phyloP scores from a whole-genome alignment of 2,113 vertebrate species.

The Bos javanicus region DNA sequence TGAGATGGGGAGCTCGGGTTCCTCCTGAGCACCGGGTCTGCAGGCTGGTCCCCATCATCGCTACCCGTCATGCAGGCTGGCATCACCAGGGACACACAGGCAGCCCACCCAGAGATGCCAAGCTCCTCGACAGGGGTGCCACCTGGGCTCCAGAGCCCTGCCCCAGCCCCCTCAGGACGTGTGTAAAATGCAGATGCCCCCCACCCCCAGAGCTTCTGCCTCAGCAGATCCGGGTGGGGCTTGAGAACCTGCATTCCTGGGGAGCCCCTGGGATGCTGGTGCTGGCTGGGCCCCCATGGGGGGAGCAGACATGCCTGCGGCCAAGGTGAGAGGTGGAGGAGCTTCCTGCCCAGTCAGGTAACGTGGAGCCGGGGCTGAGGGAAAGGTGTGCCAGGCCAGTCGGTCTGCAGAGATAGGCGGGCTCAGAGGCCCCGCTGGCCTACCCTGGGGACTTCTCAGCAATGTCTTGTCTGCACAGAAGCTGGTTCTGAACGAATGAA shows the following conservation, averaged over 20 bases:
- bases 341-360: not conserved
- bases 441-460: not conserved
- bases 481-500: not conserved
- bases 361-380: not conserved
- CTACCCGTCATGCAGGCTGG: accelerated
- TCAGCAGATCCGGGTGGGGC: not conserved
- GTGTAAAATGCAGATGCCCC: not conserved
- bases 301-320: accelerated
- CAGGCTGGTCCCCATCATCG: not conserved
- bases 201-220: not conserved
- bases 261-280: not conserved
- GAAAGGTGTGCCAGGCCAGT: no score
- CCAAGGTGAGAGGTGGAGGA: not conserved
- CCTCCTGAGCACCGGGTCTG: not conserved
- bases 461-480: accelerated
- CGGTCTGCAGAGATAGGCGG: accelerated
- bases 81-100: not conserved
- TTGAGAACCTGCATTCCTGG: not conserved
- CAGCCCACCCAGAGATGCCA: accelerated
- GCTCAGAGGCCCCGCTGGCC: not conserved
- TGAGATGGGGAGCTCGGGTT: not conserved
- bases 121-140: not conserved
- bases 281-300: accelerated
- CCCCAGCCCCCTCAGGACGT: not conserved
- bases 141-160: not conserved